Conservation (phyloP, 2,888 invertebrate genomes). For the Catocala nupta region DNA sequence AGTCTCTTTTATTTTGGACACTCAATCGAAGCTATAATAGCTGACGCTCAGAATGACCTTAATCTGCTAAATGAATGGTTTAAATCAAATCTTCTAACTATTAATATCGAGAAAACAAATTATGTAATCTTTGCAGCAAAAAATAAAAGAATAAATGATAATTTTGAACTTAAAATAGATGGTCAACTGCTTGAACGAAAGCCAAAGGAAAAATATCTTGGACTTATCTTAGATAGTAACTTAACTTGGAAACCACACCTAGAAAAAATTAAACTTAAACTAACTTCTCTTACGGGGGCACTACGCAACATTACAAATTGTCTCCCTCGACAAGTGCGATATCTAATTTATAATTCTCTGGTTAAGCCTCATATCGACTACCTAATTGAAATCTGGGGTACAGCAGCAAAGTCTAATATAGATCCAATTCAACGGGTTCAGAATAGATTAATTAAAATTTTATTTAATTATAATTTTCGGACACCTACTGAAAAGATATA, state of each 20-base stretch:
- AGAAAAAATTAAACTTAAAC: constrained; percentile 4
- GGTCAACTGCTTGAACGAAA: constrained; percentile 6
- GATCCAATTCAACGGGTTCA: not conserved
- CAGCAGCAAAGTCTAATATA: not conserved
- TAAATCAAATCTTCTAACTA: constrained; percentile 11
- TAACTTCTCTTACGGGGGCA: not conserved
- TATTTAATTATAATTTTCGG: constrained; percentile 1
- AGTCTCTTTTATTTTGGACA: constrained; percentile 18
- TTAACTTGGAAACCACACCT: constrained; percentile 3
- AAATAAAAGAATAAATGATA: constrained; percentile 12
- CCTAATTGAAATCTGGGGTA: no score
- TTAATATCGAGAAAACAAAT: constrained; percentile 16
- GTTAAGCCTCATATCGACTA: no score
- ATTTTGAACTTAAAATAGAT: constrained; percentile 7
- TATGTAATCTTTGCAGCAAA: constrained; percentile 20
- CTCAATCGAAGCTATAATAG: constrained; percentile 5
- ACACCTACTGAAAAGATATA: not conserved
- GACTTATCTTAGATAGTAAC: constrained; percentile 8
- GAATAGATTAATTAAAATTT: not conserved
- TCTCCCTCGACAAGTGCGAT: constrained; percentile 5
- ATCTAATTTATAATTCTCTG: constrained; percentile 4
- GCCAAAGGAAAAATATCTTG: constrained; percentile 8
- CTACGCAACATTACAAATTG: constrained; percentile 1
- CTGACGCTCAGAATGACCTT: constrained; percentile 2
- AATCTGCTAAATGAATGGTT: constrained; percentile 7